Conservation (phyloP, 2,797 vertebrate species). For the Ciconia nigra region DNA sequence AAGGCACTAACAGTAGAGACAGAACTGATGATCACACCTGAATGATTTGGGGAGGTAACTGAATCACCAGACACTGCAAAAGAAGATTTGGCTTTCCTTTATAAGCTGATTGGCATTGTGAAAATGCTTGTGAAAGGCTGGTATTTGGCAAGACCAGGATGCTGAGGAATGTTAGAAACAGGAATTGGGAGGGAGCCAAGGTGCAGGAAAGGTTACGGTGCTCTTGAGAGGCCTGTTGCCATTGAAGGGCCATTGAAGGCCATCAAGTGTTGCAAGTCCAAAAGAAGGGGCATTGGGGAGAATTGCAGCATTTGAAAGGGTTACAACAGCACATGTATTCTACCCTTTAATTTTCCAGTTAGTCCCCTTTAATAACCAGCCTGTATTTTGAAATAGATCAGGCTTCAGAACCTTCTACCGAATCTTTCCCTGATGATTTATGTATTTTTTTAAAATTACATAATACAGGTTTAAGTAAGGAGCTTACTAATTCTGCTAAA, state of each 20-base stretch:
- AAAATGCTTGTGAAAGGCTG: background rate
- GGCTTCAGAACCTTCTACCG: background rate
- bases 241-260: background rate
- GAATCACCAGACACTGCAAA: background rate
- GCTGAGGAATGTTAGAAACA: background rate
- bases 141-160: background rate
- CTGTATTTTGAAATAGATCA: background rate
- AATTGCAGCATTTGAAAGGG: background rate
- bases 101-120: background rate
- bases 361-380: background rate
- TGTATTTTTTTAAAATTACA: background rate
- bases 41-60: background rate
- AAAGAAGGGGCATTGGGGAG: background rate
- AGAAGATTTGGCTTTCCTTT: background rate
- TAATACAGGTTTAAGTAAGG: background rate
- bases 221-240: background rate
- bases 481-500: background rate
- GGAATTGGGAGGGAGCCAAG: accelerated
- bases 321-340: background rate
- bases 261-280: background rate
- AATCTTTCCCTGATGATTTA: background rate
- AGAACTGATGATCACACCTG: background rate
- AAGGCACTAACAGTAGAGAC: background rate
- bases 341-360: background rate
- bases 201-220: accelerated